Evolutionary conservation across 2,113 vertebrate species (phyloP), one percentile per base, ranked within the genome.

Genomic region (Puma concolor): DNA sequence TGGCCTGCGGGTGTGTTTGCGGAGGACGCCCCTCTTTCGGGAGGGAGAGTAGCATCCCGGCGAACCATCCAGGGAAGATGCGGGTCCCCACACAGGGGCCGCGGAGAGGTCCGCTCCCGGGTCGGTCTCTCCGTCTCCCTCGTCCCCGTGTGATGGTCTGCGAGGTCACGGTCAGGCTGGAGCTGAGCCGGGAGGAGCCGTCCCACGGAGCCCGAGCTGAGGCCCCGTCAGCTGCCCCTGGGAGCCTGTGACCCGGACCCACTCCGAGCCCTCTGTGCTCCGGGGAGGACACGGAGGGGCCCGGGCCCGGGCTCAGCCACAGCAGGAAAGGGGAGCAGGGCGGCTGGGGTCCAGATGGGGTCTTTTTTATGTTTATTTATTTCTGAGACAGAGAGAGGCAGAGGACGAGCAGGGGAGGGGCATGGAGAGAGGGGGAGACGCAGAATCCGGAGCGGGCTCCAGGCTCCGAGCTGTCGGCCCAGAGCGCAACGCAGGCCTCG

Each of bases 161-260:
- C 7, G n/a, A 0, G 17, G 44, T 41, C 41, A 48, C 15, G 17
- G 57, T 1, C 5, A 23, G 27, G 57, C 54, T 21, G 41, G 33
- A 44, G 16, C 44, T 0, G 14, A 33, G 38, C 21, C 2, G 0
- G 31, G 15, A 36, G 48, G 89, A 83, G 66, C 9, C 23, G 23
- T 33, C 15, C 66, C n/a, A 0, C 13, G 3, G 54, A 1, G 7
- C 54, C 36, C 0, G 3, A 85, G 91, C 44, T 48, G 17, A 85
- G 7, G 69, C 0, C 0, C 33, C 10, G 4, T 54, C 0, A 1
- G 33, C 81, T 4, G 0, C 21, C 41, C 44, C n/a, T 16, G 27
- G 50, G 14, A 48, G 2, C 7, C 74, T 27, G 8, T 33, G 74
- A 7, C 23, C 93, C 23, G 17, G 21, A 10, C 54, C 63, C 15